These are phyloP conservation scores for Zygaena filipendulae DNA, from an alignment of 2,888 invertebrate genomes.

Conservation along the genomic window DNA sequence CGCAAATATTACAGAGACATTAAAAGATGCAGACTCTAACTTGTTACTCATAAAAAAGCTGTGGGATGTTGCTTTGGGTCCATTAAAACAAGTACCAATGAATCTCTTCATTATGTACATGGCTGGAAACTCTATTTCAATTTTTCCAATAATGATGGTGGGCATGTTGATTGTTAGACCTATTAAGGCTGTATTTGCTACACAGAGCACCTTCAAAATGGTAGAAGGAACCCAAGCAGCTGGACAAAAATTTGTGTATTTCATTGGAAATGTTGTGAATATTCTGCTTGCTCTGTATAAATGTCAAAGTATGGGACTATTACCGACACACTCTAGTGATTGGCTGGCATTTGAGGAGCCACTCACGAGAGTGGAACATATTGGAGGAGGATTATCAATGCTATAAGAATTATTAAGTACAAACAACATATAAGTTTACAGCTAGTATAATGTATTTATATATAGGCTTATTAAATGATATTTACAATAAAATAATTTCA, in stretches of 20 bases:
- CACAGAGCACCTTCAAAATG: conserved; percentile 91
- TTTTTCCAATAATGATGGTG: conserved; percentile 99
- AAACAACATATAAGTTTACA: conserved; percentile 23
- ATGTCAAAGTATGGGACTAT: conserved; percentile 96
- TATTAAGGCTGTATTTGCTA: conserved; percentile 92
- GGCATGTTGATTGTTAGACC: conserved; percentile 98
- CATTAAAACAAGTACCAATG: conserved; percentile 98
- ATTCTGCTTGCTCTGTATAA: conserved; percentile 94
- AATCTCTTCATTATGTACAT: conserved; percentile 99
- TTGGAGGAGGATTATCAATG: conserved; percentile 83
- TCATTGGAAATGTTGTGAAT: conserved; percentile 93
- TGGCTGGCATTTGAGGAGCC: conserved; percentile 98
- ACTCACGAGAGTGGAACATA: conserved; percentile 84
- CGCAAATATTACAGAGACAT: conserved; percentile 79
- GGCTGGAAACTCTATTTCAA: conserved; percentile 99
- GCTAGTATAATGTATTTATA: conserved; percentile 19
- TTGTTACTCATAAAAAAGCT: conserved; percentile 92
- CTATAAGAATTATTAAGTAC: conserved; percentile 52
- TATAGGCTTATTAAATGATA: conserved; percentile 39
- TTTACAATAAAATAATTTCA: conserved; percentile 35
- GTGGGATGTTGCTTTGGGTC: conserved; percentile 96
- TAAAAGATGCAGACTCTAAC: conserved; percentile 85
- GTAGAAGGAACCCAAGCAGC: conserved; percentile 92
- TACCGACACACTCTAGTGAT: conserved; percentile 97
- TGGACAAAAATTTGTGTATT: conserved; percentile 92